Conservation (phyloP, 2,888 invertebrate species). For the Netelia fuscicornis region DNA sequence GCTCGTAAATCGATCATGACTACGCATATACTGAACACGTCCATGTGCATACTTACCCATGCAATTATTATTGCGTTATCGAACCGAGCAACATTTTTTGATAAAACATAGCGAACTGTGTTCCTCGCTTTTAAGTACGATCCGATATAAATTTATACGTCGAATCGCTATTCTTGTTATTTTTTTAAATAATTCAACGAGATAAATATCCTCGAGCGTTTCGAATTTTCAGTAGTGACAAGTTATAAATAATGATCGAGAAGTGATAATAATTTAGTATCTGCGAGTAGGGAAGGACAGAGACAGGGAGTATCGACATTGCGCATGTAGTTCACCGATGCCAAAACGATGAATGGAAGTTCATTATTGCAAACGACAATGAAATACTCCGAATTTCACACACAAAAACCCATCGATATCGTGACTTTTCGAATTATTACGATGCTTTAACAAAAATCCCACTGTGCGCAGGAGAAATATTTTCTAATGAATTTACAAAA, state of each 20-base stretch:
- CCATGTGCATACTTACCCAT: no score
- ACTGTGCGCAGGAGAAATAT: not conserved
- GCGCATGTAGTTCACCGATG: not conserved
- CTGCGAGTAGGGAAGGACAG: not conserved
- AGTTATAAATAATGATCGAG: not conserved
- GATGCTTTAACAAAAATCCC: not conserved
- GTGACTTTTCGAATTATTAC: not conserved
- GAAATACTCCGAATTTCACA: slow-evolving; percentile 10
- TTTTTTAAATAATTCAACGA: slow-evolving; percentile 16
- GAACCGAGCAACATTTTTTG: not conserved
- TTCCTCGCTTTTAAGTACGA: not conserved
- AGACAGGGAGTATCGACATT: not conserved
- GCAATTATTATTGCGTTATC: not conserved
- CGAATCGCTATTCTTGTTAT: not conserved
- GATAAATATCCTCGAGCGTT: not conserved
- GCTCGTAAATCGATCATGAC: slow-evolving; percentile 25
- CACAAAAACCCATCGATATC: slow-evolving; percentile 6
- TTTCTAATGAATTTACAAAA: not conserved
- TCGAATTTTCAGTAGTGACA: not conserved
- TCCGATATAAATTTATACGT: not conserved
- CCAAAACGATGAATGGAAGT: slow-evolving; percentile 8
- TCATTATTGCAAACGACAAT: slow-evolving; percentile 35
- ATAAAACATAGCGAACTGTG: not conserved
- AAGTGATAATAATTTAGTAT: slow-evolving; percentile 1
- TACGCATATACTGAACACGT: not conserved